Evolutionary conservation across 2,113 vertebrate species (phyloP), one percentile per base, ranked within the genome.

Genomic region (Spermophilus dauricus): DNA sequence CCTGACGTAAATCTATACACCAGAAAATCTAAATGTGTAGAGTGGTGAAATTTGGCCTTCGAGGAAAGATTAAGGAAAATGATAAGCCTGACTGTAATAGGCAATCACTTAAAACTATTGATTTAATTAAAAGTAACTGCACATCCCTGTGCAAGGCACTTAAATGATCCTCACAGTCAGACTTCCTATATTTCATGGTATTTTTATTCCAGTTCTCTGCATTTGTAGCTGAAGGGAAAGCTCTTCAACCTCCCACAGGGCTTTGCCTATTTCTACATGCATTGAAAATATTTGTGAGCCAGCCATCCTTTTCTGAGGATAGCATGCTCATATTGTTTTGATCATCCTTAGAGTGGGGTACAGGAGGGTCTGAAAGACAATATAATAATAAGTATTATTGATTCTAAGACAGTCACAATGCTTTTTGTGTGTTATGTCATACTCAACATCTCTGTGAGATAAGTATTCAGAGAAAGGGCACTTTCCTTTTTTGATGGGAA

Each of bases 91-190:
- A 6, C 56, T 92, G 5, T 96, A 96, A 93, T 37, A 88, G 61
- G 69, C 58, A 96, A 72, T 97, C 86, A 78, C 37, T 96, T 95
- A 87, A n/a, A 89, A 75, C 63, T 95, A 96, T 65, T 89, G 95
- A 92, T 90, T 97, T 95, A 92, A 97, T 97, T 93, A 91, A 97
- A 94, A 83, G 26, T 89, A 88, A 90, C 72, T 76, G 76, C n/a
- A 48, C 58, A 56, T 67, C 48, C 42, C 0, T 92, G 63, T 92
- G 61, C 72, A 83, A 78, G 84, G 11, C 37, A 42, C 90, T 96
- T 91, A 94, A 86, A 48, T 76, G 81, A 86, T 92, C 9, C 81
- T 94, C 22, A 5, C 86, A 32, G 75, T 56, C 53, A 72, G 89
- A 65, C 37, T 51, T 45, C 73, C n/a, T 93, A 0, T 80, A 76